phyloP scores from a whole-genome alignment of 2,888 invertebrate genomes.

The Parapristionchus giblindavisi region DNA sequence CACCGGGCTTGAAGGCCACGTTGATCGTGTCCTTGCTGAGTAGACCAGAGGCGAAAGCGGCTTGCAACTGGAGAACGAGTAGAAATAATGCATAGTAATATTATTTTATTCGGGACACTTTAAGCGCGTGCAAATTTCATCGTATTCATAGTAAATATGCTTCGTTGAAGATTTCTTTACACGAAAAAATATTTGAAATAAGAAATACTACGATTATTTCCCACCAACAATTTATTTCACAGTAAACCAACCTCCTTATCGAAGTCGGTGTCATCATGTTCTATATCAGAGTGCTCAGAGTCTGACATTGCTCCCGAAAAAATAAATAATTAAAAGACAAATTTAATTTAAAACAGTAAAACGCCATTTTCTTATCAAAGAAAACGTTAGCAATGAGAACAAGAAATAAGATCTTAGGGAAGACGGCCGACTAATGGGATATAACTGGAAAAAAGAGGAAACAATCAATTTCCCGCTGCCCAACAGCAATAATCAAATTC shows the following conservation, averaged over 20 bases:
- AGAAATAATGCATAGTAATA: not conserved
- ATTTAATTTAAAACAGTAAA: not conserved
- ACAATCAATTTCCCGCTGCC: conserved; percentile 17
- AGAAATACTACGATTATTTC: no score
- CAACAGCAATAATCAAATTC: conserved; percentile 10
- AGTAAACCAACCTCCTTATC: conserved; percentile 20
- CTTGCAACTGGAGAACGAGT: conserved; percentile 79
- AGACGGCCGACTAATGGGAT: no score
- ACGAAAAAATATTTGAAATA: no score
- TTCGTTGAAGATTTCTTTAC: no score
- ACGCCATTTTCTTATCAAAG: no score
- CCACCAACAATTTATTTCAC: no score
- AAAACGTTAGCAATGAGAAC: no score
- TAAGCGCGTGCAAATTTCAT: no score
- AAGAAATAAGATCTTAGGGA: no score
- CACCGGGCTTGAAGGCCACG: conserved; percentile 71
- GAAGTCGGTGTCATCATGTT: conserved; percentile 27
- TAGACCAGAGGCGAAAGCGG: conserved; percentile 85
- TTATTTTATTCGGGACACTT: not conserved
- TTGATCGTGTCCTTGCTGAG: conserved; percentile 85
- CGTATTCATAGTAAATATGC: no score
- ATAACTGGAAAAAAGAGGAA: conserved; percentile 1
- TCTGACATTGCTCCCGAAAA: no score
- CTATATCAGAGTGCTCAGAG: conserved; percentile 20
- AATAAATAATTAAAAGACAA: no score